Percentiles rank a stretch among this genome's conserved stretches.
These are phyloP conservation scores for Hoplias malabaricus DNA, from an alignment of 2,113 vertebrate species.

Conservation along the genomic window DNA sequence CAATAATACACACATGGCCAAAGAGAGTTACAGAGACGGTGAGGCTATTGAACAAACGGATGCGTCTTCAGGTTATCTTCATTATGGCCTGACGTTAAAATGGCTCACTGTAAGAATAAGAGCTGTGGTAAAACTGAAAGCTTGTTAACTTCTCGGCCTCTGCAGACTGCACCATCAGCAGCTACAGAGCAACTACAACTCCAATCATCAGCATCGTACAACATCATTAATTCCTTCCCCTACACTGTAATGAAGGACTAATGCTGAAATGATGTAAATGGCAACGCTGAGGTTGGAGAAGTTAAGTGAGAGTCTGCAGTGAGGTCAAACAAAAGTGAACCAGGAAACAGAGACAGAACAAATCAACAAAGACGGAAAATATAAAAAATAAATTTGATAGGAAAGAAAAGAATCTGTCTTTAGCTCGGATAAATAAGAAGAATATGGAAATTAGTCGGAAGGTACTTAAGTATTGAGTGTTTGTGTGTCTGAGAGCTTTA, in stretches of 20 bases:
- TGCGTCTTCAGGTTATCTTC: constrained; percentile 28
- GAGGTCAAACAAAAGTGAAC: background rate
- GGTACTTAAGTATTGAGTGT: no score
- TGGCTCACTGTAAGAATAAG: constrained; percentile 32
- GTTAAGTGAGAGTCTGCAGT: constrained; percentile 9
- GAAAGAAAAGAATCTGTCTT: background rate
- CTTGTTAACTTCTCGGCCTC: constrained; percentile 29
- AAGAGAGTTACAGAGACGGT: background rate
- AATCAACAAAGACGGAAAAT: constrained; percentile 21
- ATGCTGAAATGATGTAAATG: background rate
- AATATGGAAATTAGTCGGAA: no score
- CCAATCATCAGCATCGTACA: constrained; percentile 1
- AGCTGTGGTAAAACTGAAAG: constrained; percentile 14
- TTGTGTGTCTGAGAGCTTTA: no score
- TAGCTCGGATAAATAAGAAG: constrained; percentile 41
- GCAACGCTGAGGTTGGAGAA: background rate
- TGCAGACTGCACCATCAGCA: constrained; percentile 25
- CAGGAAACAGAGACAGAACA: background rate
- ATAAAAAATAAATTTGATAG: constrained; percentile 30
- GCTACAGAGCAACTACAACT: background rate
- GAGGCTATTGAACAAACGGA: background rate
- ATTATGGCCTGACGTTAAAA: constrained; percentile 33
- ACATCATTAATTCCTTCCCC: background rate
- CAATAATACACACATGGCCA: constrained; percentile 6
- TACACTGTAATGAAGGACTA: background rate